Evolutionary conservation across 1,140 invertebrate species (phyloP), one percentile per base, ranked within the genome.

Genomic region (Aethina tumida): DNA sequence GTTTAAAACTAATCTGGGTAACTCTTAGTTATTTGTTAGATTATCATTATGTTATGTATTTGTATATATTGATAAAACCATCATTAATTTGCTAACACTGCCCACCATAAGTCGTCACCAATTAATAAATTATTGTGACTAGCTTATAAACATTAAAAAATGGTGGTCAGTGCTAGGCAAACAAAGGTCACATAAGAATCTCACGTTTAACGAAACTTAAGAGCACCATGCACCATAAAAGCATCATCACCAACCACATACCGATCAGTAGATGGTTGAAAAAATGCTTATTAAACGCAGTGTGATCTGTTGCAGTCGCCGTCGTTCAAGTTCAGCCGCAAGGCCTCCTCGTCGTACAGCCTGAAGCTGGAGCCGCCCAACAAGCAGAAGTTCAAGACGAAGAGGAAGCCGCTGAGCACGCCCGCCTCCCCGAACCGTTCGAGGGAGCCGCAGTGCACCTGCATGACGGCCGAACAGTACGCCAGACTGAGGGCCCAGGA

Each of bases 321-420:
- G 56, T 86, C 89, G 60, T 94, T 93, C 74, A 95, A 94, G 75
- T 95, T 93, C 74, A 89, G 88, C 58, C 78, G 93, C 62, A 97
- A 96, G 74, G 88, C 91, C 51, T 92, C 89, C 41, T 95, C 90
- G 52, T 93, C 90, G 56, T 95, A 94, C 68, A 94, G 90, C 50
- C 75, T 96, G 48, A 88, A 92, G 72, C 69, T 94, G 65, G 91
- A 94, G 60, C 81, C 83, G 39, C 79, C 81, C 40, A 84, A 80
- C 59, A 85, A 86, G 67, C 81, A 85, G 62, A 85, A 86, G 62
- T 73, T 81, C 53, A 87, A 87, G 63, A 69, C 78, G 63, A 81
- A 85, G 67, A 69, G 81, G 66, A 92, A 91, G 73, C 88, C 89
- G 10, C 69, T 90, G 28, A 95, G 89, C 42, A 96, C 91, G 18